Base-by-base conservation (phyloP, 2,888 invertebrate genomes). In the Phrixothrix hirtus region DNA sequence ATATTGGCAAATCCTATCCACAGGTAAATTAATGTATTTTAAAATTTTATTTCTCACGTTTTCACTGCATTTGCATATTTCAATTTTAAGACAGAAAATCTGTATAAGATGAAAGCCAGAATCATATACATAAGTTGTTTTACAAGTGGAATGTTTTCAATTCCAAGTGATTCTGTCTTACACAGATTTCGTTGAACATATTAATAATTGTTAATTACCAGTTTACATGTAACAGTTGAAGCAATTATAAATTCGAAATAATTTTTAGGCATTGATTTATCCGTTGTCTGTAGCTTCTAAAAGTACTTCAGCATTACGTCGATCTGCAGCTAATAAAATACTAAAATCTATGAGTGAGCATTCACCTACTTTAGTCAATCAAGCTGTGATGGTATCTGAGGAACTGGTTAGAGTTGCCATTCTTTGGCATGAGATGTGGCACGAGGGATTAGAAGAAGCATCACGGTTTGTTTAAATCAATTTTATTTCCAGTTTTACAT, bases 341-440 rank as follows among this genome's bases (percentile, higher is more conserved):
- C 77, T 99, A 42, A 92, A 92, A 62, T 92, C 89, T 30, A 97
- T 99, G 93, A 88, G 92, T 61, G 97, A 98, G 58, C 94, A 96
- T 75, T 95, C 94, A 41, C 88, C 86, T 10, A 87, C 85, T 16
- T 78, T 99, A 35, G 98, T 99, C 0, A 89, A 91, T 64, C 98
- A 99, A 74, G 97, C 97, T 0, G 85, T 95, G 66, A 89, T 95
- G 89, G 96, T 95, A 55, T 88, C 95, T 32, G 97, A 98, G 66
- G 99, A 99, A 75, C 79, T 99, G 37, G 98, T 99, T 50, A 81
- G 98, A 44, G 96, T 98, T 1, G 98, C 99, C 1, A 99, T 99
- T 60, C 78, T 99, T 11, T 99, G 99, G 99, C 98, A 99, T 70
- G 99, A 99, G 74, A 87, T 96, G 68, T 99, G 99, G 99, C 95